A percentile compares a stretch with the other conserved stretches of the same genome.
phyloP scores from a whole-genome alignment of 2,888 invertebrate genomes.

The Lissocephala sabroskyi region DNA sequence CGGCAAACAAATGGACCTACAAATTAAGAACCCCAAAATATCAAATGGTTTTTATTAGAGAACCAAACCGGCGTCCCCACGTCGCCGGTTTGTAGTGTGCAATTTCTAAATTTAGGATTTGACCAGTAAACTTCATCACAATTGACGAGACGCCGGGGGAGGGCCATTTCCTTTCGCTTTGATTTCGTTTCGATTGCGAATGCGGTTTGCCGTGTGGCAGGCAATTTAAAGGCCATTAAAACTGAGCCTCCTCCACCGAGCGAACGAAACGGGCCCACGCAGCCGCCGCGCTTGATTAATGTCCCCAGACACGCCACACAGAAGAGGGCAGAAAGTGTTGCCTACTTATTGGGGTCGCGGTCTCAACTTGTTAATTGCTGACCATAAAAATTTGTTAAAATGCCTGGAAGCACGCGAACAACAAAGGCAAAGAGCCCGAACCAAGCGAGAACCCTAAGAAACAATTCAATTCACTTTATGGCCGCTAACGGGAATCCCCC shows the following conservation, averaged over 20 bases:
- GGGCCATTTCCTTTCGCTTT: conserved; percentile 42
- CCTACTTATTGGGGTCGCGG: conserved; percentile 30
- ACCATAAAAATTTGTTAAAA: conserved; percentile 50
- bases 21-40: no score
- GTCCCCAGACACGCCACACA: conserved; percentile 39
- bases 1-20: no score
- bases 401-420: conserved; percentile 37
- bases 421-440: conserved; percentile 1
- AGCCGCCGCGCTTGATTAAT: conserved; percentile 45
- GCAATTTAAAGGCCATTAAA: conserved; percentile 33
- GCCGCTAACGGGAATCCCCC: not conserved
- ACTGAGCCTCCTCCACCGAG: not conserved
- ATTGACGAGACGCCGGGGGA: conserved; percentile 40
- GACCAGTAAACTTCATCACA: conserved; percentile 12
- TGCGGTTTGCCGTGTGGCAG: conserved; percentile 27
- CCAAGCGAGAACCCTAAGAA: conserved; percentile 5
- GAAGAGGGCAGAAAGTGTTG: conserved; percentile 30
- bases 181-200: conserved; percentile 48
- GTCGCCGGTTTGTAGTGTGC: no score
- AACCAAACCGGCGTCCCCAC: no score
- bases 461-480: conserved; percentile 45
- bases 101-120: conserved; percentile 7
- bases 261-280: conserved; percentile 5
- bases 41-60: no score
- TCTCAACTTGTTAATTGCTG: conserved; percentile 51